Base-by-base conservation (phyloP, 2,888 invertebrate genomes). In the Morpho achilles region DNA sequence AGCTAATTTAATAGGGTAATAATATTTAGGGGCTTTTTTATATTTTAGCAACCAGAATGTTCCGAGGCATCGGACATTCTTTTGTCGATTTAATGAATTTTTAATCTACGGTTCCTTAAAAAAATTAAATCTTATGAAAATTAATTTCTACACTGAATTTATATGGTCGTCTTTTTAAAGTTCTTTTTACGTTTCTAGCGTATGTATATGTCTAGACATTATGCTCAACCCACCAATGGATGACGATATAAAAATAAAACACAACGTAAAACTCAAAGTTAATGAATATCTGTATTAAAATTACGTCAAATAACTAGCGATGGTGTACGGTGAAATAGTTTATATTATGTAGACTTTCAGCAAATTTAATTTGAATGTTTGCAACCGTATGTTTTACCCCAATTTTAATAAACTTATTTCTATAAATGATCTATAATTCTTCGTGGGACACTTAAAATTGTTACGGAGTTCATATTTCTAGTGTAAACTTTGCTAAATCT, bases 1-100 rank as follows among this genome's bases (percentile, higher is more conserved):
- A 87, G 87, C 76, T 84, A 84, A 86, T 84, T 82, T 76, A 80
- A 82, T 85, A 87, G 86, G 80, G 76, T 80, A 78, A 77, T 77
- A 73, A 32, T 32, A 32, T 32, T 5, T 83, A 82, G 79, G 82
- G 80, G 84, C 81, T 82, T 87, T 81, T 50, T 84, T 82, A 69
- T 73, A 76, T 73, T 70, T 65, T 68, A 67, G 65, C 69, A 69
- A 69, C 65, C 62, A 62, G 56, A 68, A 64, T 67, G 68, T 69
- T 70, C 51, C 59, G 42, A 45, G 10, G 16, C 41, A 32, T 65
- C 65, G 64, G 67, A 73, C 69, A 69, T 73, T 74, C 65, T 72
- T 55, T 43, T n/a, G 16, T 50, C 41, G 48, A 53, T 53, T 43
- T 50, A 39, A 10, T 53, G 52, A 42, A 48, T 50, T 58, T 16